These are phyloP conservation scores for Poeciliopsis turneri DNA, from an alignment of 2,797 vertebrate species.

Conservation along the genomic window DNA sequence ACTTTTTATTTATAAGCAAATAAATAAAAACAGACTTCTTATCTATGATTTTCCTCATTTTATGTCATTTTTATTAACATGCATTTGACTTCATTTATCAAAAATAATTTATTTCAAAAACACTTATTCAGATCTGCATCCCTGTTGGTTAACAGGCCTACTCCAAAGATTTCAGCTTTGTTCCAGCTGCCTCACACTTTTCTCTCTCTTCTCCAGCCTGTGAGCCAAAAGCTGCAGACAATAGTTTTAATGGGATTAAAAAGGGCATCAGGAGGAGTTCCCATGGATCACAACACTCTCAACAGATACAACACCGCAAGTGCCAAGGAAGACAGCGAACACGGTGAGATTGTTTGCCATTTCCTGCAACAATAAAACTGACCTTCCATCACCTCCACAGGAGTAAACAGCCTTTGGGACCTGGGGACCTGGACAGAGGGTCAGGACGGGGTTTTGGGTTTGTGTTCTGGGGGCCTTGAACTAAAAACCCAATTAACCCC, in stretches of 20 bases:
- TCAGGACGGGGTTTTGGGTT: slow-evolving; percentile 56
- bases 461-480: slow-evolving; percentile 64
- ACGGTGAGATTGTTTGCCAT: slow-evolving; percentile 36
- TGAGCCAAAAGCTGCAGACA: slow-evolving; percentile 63
- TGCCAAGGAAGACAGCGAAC: slow-evolving; percentile 49
- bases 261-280: slow-evolving; percentile 66
- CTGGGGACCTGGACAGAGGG: slow-evolving; percentile 34
- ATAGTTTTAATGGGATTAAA: slow-evolving; percentile 76
- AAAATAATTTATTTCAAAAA: neutral
- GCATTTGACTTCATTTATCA: neutral
- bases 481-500: slow-evolving; percentile 80
- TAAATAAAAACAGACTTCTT: neutral
- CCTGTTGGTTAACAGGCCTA: slow-evolving; percentile 36
- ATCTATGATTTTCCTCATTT: neutral
- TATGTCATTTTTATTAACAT: neutral
- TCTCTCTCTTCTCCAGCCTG: slow-evolving; percentile 37
- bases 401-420: slow-evolving; percentile 48
- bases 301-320: slow-evolving; percentile 41
- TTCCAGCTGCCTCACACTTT: slow-evolving; percentile 25
- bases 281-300: slow-evolving; percentile 63
- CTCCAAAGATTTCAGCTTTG: slow-evolving; percentile 33
- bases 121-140: slow-evolving; percentile 41
- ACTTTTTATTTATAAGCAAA: neutral
- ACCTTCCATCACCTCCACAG: slow-evolving; percentile 44
- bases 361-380: slow-evolving; percentile 47